phyloP scores from a whole-genome alignment of 1,140 invertebrate species.

The Drosophila miranda region DNA sequence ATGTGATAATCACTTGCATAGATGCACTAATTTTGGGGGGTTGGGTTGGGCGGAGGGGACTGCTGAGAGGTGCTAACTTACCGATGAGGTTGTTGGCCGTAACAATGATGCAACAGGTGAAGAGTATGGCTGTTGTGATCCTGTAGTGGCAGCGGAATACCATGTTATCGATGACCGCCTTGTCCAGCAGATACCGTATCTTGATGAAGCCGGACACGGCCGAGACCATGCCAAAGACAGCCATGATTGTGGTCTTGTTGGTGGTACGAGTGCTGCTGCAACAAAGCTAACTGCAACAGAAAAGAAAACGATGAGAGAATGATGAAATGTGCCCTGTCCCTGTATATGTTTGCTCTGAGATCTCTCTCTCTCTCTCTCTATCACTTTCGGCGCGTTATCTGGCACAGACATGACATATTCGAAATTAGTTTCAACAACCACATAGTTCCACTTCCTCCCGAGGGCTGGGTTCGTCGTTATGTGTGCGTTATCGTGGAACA shows the following conservation, averaged over 20 bases:
- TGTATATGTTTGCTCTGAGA: slow-evolving; percentile 27
- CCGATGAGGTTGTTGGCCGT: slow-evolving; percentile 94
- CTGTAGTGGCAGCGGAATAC: slow-evolving; percentile 95
- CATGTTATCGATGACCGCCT: slow-evolving; percentile 94
- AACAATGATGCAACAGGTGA: slow-evolving; percentile 93
- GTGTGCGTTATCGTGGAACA: slow-evolving; percentile 56
- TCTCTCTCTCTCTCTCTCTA: no score
- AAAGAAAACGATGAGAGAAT: not conserved
- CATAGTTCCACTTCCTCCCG: slow-evolving; percentile 45
- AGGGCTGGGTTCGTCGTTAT: slow-evolving; percentile 8
- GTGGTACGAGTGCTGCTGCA: slow-evolving; percentile 43
- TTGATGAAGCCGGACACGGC: slow-evolving; percentile 93
- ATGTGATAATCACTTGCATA: slow-evolving; percentile 41
- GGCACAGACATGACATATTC: slow-evolving; percentile 61
- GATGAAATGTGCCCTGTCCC: not conserved
- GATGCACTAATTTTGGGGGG: slow-evolving; percentile 58
- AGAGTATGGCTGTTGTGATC: slow-evolving; percentile 93
- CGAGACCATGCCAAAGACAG: slow-evolving; percentile 90
- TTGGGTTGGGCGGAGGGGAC: not conserved
- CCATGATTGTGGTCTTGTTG: slow-evolving; percentile 85
- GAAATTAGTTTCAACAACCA: slow-evolving; percentile 58
- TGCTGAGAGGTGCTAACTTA: slow-evolving; percentile 82
- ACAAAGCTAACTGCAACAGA: slow-evolving; percentile 51
- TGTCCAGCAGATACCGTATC: slow-evolving; percentile 92
- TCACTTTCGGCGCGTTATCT: slow-evolving; percentile 48